Evolutionary conservation across 2,888 invertebrate genomes (phyloP), one percentile per base, ranked within the genome.

Genomic region (Mycalesis mineus): DNA sequence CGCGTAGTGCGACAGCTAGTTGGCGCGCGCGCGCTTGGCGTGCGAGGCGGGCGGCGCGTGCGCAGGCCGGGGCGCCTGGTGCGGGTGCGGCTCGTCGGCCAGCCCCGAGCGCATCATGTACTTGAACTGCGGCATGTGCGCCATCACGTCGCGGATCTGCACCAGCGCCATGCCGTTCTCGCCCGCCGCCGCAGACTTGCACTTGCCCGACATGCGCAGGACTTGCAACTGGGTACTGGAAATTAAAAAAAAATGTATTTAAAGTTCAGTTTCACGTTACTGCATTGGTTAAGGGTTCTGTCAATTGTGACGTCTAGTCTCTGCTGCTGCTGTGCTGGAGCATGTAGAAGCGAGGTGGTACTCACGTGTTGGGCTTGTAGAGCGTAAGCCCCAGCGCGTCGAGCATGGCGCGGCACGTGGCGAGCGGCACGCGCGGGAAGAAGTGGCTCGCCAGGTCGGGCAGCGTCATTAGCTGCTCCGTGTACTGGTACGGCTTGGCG

Each of bases 71-170:
- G 69, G 69, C 29, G 68, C 51, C 31, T 67, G 65, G 61, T 69
- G 72, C 40, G 70, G 73, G n/a, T n/a, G n/a, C 61, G 76, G 85
- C 67, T 84, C 84, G 47, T 67, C 69, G 1, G 78, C 72, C 41
- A 75, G 69, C 0, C 83, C 88, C 8, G 91, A 90, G 57, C 91
- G 91, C 84, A 95, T 91, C 94, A 96, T 96, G 89, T 96, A 96
- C 77, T 95, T 95, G 84, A 96, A 89, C 84, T 96, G 96, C 31
- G 95, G 94, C 95, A 96, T 95, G 82, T 92, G 96, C 75, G 93
- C 93, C 88, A 96, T 94, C 63, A 96, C 94, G 87, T 95, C 95
- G 63, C 94, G 93, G 68, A 96, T 95, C 87, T 95, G 95, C 56
- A 96, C 95, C 68, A 96, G 85, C 40, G 95, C 95, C 78, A 95